Conservation (phyloP, 2,797 vertebrate genomes). For the Nothura maculosa region DNA sequence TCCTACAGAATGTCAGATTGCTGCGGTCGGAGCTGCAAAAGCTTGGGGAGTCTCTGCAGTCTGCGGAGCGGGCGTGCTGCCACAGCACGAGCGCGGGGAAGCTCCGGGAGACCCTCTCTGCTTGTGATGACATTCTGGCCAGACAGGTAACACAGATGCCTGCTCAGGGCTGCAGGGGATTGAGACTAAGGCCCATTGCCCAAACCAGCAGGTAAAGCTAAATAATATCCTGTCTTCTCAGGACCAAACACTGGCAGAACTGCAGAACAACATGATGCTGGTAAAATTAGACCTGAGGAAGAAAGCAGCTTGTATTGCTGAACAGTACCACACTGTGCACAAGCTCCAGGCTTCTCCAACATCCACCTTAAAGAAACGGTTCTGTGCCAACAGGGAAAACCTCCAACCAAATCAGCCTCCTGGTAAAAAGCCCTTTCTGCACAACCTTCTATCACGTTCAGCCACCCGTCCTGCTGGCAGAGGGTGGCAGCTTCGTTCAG, state of each 20-base stretch:
- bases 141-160: slow-evolving; percentile 87
- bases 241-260: slow-evolving; percentile 94
- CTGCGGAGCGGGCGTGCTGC: slow-evolving; percentile 94
- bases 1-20: slow-evolving; percentile 88
- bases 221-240: slow-evolving; percentile 46
- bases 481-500: slow-evolving; percentile 72
- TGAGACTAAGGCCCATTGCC: neutral
- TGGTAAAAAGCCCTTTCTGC: slow-evolving; percentile 87
- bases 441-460: slow-evolving; percentile 79
- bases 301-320: slow-evolving; percentile 88
- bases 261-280: slow-evolving; percentile 93
- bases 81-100: slow-evolving; percentile 92
- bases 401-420: slow-evolving; percentile 84
- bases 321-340: slow-evolving; percentile 82
- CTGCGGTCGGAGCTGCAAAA: slow-evolving; percentile 88
- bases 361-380: slow-evolving; percentile 85
- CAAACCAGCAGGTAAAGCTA: neutral
- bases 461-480: slow-evolving; percentile 70
- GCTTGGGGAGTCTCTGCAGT: slow-evolving; percentile 89
- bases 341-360: slow-evolving; percentile 77
- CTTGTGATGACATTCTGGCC: slow-evolving; percentile 88
- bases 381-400: slow-evolving; percentile 88
- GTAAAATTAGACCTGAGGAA: slow-evolving; percentile 93
- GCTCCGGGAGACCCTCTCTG: slow-evolving; percentile 86
- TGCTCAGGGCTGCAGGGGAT: neutral